Evolutionary conservation across 2,113 vertebrate genomes (phyloP), one percentile per base, ranked within the genome.

Genomic region (Alouatta palliata): DNA sequence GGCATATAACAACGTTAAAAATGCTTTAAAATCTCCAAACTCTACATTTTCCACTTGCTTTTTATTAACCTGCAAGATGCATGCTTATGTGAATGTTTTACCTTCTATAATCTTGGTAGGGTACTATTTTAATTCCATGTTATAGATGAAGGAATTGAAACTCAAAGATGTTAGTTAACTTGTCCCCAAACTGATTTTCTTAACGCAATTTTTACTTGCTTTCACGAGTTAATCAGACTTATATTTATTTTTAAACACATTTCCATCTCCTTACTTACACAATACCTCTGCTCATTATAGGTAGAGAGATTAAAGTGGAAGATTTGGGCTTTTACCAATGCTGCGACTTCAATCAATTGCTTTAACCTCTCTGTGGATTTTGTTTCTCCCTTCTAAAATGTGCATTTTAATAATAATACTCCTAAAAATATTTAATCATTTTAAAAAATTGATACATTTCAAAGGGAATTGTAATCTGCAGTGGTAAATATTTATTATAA

Each of bases 161-260:
- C 45, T 92, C 11, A 85, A 84, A 89, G 40, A 75, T 40, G 9
- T 43, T 85, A 85, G 40, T 35, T 85, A 92, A 66, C 4, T 73
- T 77, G 9, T 0, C 6, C 35, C 7, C 4, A 35, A 25, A 73
- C 11, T 35, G 49, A 92, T 89, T 87, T 93, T 84, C 35, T 47
- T 70, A 19, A 73, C 88, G 21, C 23, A 73, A 71, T 64, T 97
- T 92, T 19, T 52, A 58, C 32, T 84, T 96, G 47, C 40, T 79
- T 94, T 88, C 9, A 84, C 81, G 56, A 94, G 70, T 93, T 95
- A 90, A 82, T 61, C 66, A 83, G 21, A 88, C 58, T 95, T 82
- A 75, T 88, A 80, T 90, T 92, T 95, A 91, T 87, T 97, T 94
- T 79, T 20, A 92, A 91, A 54, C 6, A 40, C 2, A 64, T 91